Conservation (phyloP, 2,888 invertebrate genomes). For the Oscheius sp. region DNA sequence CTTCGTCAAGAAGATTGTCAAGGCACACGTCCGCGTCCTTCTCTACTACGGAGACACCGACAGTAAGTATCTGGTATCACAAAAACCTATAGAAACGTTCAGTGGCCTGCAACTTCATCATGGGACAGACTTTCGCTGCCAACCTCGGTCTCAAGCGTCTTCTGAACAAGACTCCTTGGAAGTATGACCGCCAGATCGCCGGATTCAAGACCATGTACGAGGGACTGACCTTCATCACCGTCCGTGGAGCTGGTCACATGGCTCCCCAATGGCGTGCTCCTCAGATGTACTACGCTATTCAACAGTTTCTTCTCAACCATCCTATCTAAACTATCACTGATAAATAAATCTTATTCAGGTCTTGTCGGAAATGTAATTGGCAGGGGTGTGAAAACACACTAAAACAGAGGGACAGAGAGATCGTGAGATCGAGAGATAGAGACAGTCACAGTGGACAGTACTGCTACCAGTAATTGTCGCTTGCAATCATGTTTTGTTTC, state of each 20-base stretch:
- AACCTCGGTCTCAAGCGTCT: constrained; percentile 62
- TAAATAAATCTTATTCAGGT: not conserved
- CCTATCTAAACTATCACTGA: constrained; percentile 61
- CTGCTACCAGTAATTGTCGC: too few relatives aligned
- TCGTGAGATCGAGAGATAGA: too few relatives aligned
- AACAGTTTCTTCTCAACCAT: constrained; percentile 71
- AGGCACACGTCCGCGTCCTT: constrained; percentile 68
- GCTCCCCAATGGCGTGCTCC: constrained; percentile 72
- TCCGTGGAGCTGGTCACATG: constrained; percentile 68
- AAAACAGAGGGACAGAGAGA: too few relatives aligned
- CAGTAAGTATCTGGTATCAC: constrained; percentile 50
- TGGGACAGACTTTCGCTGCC: constrained; percentile 71
- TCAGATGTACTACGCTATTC: constrained; percentile 71
- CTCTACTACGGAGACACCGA: constrained; percentile 72
- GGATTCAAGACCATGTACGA: constrained; percentile 73
- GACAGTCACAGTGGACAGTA: too few relatives aligned
- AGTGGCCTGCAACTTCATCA: constrained; percentile 63
- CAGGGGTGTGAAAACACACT: too few relatives aligned
- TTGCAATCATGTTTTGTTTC: too few relatives aligned
- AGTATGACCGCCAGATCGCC: constrained; percentile 73
- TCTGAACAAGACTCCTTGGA: constrained; percentile 73
- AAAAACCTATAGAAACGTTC: too few relatives aligned
- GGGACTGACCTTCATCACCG: constrained; percentile 68
- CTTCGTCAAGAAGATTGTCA: constrained; percentile 69
- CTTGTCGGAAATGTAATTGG: too few relatives aligned